Percentiles rank a stretch among this genome's conserved stretches.
Conservation (phyloP, 2,797 vertebrate genomes). For the Periparus ater region DNA sequence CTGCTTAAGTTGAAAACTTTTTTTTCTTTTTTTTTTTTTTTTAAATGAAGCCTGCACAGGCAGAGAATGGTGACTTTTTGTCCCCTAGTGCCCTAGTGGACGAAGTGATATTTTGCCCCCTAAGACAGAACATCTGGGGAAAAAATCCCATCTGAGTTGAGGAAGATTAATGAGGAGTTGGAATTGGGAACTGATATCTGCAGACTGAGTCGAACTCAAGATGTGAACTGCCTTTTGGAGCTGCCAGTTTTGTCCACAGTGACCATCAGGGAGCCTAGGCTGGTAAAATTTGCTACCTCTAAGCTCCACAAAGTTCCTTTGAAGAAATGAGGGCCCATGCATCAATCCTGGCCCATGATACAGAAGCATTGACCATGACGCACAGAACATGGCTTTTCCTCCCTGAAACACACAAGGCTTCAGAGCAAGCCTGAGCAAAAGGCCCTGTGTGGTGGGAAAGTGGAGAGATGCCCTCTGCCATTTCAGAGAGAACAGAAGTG, state of each 20-base stretch:
- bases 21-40: background rate
- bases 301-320: background rate
- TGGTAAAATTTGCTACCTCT: background rate
- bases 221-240: background rate
- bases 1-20: background rate
- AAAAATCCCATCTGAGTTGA: background rate
- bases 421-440: background rate
- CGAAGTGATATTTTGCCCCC: background rate
- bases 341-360: background rate
- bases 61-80: background rate
- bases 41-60: background rate
- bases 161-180: background rate
- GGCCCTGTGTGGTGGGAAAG: background rate
- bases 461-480: background rate
- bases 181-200: background rate
- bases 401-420: background rate
- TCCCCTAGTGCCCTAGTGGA: too few species aligned
- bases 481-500: background rate
- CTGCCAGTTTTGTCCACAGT: background rate
- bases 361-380: accelerated
- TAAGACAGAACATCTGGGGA: background rate
- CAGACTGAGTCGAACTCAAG: background rate
- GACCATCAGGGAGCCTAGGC: background rate
- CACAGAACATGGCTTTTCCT: background rate
- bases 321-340: background rate